Evolutionary conservation across 23 tunicate species (phyloP), one percentile per base, ranked within the genome.

Genomic region (Aplidium turbinatum): DNA sequence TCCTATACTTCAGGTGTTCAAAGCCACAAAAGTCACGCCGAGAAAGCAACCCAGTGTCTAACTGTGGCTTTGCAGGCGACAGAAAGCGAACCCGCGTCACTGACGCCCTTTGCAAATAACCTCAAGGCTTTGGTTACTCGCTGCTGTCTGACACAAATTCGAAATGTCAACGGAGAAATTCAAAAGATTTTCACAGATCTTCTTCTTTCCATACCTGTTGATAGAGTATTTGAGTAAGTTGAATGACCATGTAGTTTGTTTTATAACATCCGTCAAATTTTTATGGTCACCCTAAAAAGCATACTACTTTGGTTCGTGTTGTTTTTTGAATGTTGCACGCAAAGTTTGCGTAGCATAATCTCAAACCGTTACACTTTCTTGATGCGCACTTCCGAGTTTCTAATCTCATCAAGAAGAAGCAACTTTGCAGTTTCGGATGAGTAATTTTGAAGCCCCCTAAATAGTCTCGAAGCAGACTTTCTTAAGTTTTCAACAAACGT

Each of bases 151-250:
- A 47, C 81, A 1, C 83, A 76, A 25, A 34, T 77, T 1, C 53
- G 74, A 63, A 75, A 53, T 20, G 16, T 57, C 16, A 69, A 77
- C 66, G 13, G 31, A 9, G 54, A 35, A 24, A 31, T 85, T 32
- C 77, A 70, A 33, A 68, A 77, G 19, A 57, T 33, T 2, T 77
- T 53, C 64, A 27, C 78, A 7, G 39, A 46, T 7, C 38, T 85
- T 29, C 60, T 85, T 27, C 31, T 58, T 1, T 20, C 57, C 33
- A 60, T 85, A 29, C 76, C 91, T 2, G 32, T 77, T 31, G 91
- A 85, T 38, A 68, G 46, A 38, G 91, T 77, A 1, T 28, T 85
- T 38, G 46, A 58, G 91, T 85, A 25, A 74, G 89, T 65, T 36
- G n/a, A n/a, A n/a, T n/a, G n/a, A n/a, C n/a, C n/a, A n/a, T n/a